phyloP scores from a whole-genome alignment of 2,797 vertebrate genomes.

The Euphonia xanthogaster region DNA sequence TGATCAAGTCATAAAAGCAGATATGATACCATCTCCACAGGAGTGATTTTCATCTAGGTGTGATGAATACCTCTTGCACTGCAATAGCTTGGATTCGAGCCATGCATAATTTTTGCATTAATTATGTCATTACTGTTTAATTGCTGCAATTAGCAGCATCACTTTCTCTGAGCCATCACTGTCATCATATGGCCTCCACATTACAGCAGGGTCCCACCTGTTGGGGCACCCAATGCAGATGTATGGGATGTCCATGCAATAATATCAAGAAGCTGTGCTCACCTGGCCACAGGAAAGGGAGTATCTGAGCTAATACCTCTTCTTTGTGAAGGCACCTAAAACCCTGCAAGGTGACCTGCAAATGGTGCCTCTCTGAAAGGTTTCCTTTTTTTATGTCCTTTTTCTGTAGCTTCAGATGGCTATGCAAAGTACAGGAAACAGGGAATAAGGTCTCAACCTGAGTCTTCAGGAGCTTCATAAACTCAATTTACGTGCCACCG shows the following conservation, averaged over 20 bases:
- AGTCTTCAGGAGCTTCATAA: not conserved
- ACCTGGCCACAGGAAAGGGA: not conserved
- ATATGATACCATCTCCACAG: conserved; percentile 7
- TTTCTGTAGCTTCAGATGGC: not conserved
- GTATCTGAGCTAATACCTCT: not conserved
- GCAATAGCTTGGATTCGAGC: conserved; percentile 26
- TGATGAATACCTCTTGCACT: conserved; percentile 14
- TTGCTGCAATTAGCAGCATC: conserved; percentile 55
- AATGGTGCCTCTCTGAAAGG: not conserved
- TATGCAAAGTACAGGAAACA: not conserved
- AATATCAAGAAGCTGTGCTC: not conserved
- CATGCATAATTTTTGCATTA: conserved; percentile 55
- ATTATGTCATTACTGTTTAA: conserved; percentile 60
- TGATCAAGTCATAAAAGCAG: not conserved
- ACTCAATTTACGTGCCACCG: not conserved
- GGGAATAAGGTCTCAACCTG: not conserved
- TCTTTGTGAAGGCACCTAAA: not conserved
- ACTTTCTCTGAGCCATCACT: conserved; percentile 38
- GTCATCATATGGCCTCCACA: not conserved
- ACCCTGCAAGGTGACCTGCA: not conserved
- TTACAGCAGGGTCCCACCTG: not conserved
- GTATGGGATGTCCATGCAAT: not conserved
- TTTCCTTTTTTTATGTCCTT: not conserved
- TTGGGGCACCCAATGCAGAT: not conserved
- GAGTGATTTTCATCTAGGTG: conserved; percentile 20